These are phyloP conservation scores for Lutjanus argentimaculatus DNA, from an alignment of 2,797 vertebrate genomes.

Conservation along the genomic window DNA sequence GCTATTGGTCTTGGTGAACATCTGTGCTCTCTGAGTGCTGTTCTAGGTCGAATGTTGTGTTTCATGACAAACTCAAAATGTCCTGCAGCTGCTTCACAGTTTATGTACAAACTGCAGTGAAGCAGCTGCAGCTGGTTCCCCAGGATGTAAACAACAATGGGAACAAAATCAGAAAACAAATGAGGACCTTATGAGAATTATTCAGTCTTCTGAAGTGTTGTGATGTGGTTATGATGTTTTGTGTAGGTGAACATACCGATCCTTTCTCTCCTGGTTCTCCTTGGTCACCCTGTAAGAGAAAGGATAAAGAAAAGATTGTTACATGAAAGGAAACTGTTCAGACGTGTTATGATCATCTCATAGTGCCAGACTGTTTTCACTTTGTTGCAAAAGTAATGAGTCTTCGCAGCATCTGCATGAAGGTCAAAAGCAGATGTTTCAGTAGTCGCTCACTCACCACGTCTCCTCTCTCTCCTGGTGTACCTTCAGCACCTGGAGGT, in stretches of 20 bases:
- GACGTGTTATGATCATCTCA: no score
- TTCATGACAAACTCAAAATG: no score
- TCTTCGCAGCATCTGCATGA: not conserved
- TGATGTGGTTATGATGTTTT: not conserved
- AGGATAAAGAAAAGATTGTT: not conserved
- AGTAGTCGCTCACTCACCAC: slow-evolving; percentile 85
- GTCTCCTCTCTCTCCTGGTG: slow-evolving; percentile 90
- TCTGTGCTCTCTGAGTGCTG: no score
- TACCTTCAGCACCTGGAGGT: slow-evolving; percentile 91
- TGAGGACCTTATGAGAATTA: not conserved
- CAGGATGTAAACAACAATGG: not conserved
- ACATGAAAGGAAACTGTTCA: no score
- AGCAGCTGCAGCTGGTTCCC: no score
- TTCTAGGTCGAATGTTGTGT: no score
- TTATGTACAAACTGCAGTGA: no score
- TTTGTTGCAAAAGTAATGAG: no score
- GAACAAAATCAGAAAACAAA: no score
- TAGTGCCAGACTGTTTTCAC: no score
- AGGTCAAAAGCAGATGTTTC: not conserved
- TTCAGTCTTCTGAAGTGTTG: not conserved
- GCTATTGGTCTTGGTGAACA: no score
- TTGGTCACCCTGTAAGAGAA: slow-evolving; percentile 89
- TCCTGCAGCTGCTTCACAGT: no score
- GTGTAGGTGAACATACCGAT: slow-evolving; percentile 87
- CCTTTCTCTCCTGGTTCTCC: slow-evolving; percentile 94